Base-by-base conservation (phyloP, 1,140 invertebrate genomes). In the Panagrolaimus sp. region DNA sequence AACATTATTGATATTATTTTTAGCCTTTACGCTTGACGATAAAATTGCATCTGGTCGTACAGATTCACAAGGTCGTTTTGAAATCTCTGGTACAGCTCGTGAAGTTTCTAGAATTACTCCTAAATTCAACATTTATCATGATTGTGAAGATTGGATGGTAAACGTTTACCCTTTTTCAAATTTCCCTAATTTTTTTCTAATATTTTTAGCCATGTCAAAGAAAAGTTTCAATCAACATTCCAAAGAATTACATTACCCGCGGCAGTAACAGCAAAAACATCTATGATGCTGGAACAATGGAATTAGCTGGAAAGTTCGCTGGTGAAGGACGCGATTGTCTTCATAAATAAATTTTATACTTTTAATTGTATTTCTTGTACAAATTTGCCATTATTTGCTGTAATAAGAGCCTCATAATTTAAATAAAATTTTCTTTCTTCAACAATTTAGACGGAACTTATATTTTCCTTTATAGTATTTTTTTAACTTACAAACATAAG, bases 201-300 rank as follows among this genome's bases (percentile, higher is more conserved):
- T 20, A 11, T 27, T 11, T 57, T 9, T 25, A 64, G 66, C 74
- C 74, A 11, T 75, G 74, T 57, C 74, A 75, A 65, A 45, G 74
- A 25, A 75, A 75, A 64, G 63, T 71, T 27, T 75, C 66, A 31
- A 74, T 75, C 68, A 70, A 74, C 51, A 66, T 75, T 25, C 69
- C 73, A 9, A 57, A 75, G 66, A 70, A 62, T 45, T 75, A 75
- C 74, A 67, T 75, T 23, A 46, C 61, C 8, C 48, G 31, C 25
- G 73, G 73, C 46, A 74, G 44, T 31, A 25, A 25, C n/a, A 57
- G 27, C n/a, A 57, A 57, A 20, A 57, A 57, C 2, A 11, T n/a
- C 51, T 57, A 25, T 20, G 51, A 57, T 25, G 51, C 51, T 13
- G 51, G 51, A 11, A 57, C 51, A 1, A 9, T n/a, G 11, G 51